These are phyloP conservation scores for Tillus elongatus DNA, from an alignment of 2,888 invertebrate genomes.

Conservation along the genomic window DNA sequence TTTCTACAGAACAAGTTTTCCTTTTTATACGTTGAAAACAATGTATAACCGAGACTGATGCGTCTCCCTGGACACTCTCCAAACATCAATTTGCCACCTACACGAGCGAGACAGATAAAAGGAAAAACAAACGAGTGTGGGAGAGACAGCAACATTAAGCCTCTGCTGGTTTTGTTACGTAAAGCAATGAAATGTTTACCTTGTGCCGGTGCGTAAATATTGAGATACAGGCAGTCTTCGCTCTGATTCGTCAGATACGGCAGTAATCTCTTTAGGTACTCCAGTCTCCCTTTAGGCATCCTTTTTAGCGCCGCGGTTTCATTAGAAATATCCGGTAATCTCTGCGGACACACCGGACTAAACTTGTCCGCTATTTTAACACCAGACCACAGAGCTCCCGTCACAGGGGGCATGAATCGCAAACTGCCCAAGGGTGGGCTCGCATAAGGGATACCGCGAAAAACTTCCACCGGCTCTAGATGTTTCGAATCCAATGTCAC, in stretches of 20 bases:
- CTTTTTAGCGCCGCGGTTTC: constrained; percentile 71
- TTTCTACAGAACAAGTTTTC: too few relatives aligned
- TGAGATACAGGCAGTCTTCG: constrained; percentile 95
- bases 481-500: constrained; percentile 72
- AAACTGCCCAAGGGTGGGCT: constrained; percentile 82
- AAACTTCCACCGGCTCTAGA: constrained; percentile 84
- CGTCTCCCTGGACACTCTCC: too few relatives aligned
- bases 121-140: too few relatives aligned
- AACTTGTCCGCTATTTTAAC: constrained; percentile 80
- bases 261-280: constrained; percentile 78
- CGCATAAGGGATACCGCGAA: constrained; percentile 89
- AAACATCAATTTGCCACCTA: too few relatives aligned
- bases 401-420: constrained; percentile 94
- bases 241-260: constrained; percentile 85
- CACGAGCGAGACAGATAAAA: too few relatives aligned
- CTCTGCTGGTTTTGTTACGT: too few relatives aligned
- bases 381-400: constrained; percentile 85
- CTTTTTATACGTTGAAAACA: too few relatives aligned
- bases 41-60: too few relatives aligned
- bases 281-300: constrained; percentile 82
- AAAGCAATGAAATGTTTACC: too few relatives aligned
- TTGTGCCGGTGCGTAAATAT: constrained; percentile 92
- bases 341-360: constrained; percentile 88
- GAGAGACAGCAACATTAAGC: too few relatives aligned
- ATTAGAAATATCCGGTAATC: constrained; percentile 75